phyloP scores from a whole-genome alignment of 2,797 vertebrate genomes.

The Lophius americanus region DNA sequence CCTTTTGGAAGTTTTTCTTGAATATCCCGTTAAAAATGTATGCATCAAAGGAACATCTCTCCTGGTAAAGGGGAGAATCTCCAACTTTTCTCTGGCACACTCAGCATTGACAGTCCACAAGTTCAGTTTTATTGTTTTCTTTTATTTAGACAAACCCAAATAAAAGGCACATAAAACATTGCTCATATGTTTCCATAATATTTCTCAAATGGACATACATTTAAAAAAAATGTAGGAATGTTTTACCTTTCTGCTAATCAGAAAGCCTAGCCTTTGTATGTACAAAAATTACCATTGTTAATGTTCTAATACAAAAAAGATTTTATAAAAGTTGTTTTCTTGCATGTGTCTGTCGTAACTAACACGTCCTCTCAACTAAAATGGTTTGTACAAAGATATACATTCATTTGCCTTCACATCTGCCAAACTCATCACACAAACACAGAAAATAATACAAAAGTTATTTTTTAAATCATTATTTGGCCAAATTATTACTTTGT shows the following conservation, averaged over 20 bases:
- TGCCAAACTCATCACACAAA: constrained; percentile 77
- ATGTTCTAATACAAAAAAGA: constrained; percentile 99
- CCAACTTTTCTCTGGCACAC: constrained; percentile 28
- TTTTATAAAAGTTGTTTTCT: constrained; percentile 94
- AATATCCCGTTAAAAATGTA: too few species aligned
- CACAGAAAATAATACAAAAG: constrained; percentile 50
- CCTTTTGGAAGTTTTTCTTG: too few species aligned
- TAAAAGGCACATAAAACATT: constrained; percentile 98
- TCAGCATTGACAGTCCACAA: constrained; percentile 51
- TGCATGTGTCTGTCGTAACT: constrained; percentile 92
- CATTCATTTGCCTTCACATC: constrained; percentile 87
- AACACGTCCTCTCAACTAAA: constrained; percentile 91
- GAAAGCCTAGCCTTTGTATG: constrained; percentile 97
- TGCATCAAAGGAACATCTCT: background rate
- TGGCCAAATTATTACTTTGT: constrained; percentile 59
- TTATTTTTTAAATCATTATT: constrained; percentile 61
- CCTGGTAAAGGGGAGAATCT: background rate
- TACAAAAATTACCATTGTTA: constrained; percentile 99
- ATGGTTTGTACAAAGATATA: constrained; percentile 91
- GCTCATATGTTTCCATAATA: constrained; percentile 97
- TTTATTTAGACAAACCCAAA: constrained; percentile 99
- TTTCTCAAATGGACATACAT: constrained; percentile 97
- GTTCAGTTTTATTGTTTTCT: constrained; percentile 85
- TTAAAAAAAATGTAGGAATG: constrained; percentile 98
- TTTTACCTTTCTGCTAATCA: constrained; percentile 98